Evolutionary conservation across 2,113 vertebrate genomes (phyloP).

Genomic region (Triplophysa siluroides): DNA sequence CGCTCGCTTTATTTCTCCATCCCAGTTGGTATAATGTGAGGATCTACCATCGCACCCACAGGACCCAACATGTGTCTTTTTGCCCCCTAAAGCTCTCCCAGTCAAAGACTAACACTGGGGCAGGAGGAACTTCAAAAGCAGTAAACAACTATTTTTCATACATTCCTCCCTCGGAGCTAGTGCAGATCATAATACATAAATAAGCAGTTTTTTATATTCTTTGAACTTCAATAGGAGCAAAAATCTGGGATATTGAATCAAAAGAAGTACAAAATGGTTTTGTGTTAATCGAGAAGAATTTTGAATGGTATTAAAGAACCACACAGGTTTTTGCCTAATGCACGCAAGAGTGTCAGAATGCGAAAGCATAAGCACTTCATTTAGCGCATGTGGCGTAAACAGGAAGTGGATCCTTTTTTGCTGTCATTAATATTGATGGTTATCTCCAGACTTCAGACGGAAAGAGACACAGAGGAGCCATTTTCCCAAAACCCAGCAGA

Average conservation of each 20-base stretch:
- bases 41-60: constrained; percentile 19
- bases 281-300: constrained; percentile 14
- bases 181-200: constrained; percentile 35
- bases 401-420: constrained; percentile 61
- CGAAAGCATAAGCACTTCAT: constrained; percentile 2
- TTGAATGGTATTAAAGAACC: constrained; percentile 6
- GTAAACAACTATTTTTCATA: constrained; percentile 51
- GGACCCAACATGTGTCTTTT: constrained; percentile 25
- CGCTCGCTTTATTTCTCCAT: neutral
- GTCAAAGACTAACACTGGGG: constrained; percentile 33
- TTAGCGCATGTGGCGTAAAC: constrained; percentile 55
- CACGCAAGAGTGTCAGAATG: neutral
- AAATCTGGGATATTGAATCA: constrained; percentile 27
- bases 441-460: constrained; percentile 62
- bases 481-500: constrained; percentile 55
- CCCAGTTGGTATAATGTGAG: constrained; percentile 3
- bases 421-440: constrained; percentile 64
- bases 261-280: constrained; percentile 18
- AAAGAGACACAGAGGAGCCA: constrained; percentile 36
- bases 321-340: neutral
- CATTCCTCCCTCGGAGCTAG: constrained; percentile 28
- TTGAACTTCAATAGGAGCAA: constrained; percentile 41
- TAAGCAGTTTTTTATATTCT: constrained; percentile 34
- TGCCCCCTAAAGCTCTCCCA: constrained; percentile 29
- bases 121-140: constrained; percentile 29